A percentile compares a stretch with the other conserved stretches of the same genome.
phyloP scores from a whole-genome alignment of 2,113 vertebrate genomes.

The Rhadina sibilatrix region DNA sequence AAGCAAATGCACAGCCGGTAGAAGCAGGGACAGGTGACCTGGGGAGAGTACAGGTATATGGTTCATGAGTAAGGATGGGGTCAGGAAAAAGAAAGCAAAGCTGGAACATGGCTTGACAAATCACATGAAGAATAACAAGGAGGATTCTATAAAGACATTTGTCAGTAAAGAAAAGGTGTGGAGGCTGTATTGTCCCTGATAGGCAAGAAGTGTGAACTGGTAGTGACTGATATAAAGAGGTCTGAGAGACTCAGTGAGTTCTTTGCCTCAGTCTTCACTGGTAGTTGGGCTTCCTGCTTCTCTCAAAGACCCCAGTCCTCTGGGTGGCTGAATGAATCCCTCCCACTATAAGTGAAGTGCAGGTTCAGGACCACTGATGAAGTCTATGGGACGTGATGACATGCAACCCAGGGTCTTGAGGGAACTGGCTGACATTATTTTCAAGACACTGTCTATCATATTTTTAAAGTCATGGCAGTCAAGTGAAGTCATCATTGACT shows the following conservation, averaged over 20 bases:
- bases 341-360: background rate
- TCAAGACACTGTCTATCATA: background rate
- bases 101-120: background rate
- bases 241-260: background rate
- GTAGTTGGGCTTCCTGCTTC: background rate
- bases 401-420: background rate
- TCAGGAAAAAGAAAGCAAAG: background rate
- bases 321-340: background rate
- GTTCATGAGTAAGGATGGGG: background rate
- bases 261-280: background rate
- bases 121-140: background rate
- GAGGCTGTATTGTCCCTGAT: background rate
- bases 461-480: background rate
- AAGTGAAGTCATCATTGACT: background rate
- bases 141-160: background rate
- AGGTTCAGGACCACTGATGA: background rate
- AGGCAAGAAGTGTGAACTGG: background rate
- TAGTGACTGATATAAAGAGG: too few relatives aligned
- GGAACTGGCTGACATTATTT: background rate
- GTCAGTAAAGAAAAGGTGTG: background rate
- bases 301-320: background rate
- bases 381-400: background rate
- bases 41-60: background rate
- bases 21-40: background rate
- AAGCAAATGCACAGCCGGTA: background rate